Evolutionary conservation across 2,113 vertebrate genomes (phyloP).

Genomic region (Hippocampus guttulatus): DNA sequence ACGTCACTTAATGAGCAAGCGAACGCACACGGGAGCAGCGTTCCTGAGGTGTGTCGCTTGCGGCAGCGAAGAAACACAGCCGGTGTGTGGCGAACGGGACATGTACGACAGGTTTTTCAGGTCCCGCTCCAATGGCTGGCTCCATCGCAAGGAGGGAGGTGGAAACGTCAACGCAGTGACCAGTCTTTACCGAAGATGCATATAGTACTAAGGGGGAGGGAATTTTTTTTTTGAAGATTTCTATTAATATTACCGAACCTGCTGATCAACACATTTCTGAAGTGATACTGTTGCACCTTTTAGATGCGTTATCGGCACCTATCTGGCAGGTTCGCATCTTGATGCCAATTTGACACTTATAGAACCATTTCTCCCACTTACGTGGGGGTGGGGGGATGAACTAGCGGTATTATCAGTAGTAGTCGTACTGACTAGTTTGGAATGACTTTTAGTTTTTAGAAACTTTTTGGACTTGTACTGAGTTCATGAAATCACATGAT

Average conservation of each 20-base stretch:
- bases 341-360: too few relatives aligned
- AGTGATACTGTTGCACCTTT: neutral
- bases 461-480: too few relatives aligned
- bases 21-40: slow-evolving; percentile 12
- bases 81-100: slow-evolving; percentile 42
- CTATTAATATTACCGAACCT: neutral
- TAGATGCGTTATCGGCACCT: neutral
- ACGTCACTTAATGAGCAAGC: slow-evolving; percentile 29
- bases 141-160: slow-evolving; percentile 17
- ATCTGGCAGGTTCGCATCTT: neutral
- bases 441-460: too few relatives aligned
- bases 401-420: too few relatives aligned
- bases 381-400: too few relatives aligned
- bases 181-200: neutral
- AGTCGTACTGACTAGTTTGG: too few relatives aligned
- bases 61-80: slow-evolving; percentile 31
- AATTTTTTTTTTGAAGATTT: too few relatives aligned
- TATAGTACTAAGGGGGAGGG: neutral
- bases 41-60: slow-evolving; percentile 45
- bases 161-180: neutral
- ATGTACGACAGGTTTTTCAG: slow-evolving; percentile 67
- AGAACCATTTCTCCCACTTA: too few relatives aligned
- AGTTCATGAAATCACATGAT: too few relatives aligned
- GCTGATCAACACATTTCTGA: neutral
- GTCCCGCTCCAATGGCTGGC: slow-evolving; percentile 48